Conservation (phyloP, 1,140 invertebrate species). For the Hyles vespertilio region DNA sequence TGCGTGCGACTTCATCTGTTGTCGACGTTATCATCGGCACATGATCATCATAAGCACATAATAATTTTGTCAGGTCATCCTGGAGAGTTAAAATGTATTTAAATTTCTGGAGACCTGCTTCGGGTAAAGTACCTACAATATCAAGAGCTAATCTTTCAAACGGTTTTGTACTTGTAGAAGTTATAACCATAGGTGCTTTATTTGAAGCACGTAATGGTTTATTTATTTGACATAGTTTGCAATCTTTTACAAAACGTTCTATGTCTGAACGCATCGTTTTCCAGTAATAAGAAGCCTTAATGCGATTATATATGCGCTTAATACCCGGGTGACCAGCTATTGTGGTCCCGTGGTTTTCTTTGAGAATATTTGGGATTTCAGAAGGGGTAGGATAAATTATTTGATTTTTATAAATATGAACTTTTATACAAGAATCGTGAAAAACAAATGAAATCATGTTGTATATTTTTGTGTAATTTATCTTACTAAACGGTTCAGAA, state of each 20-base stretch:
- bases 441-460: conserved; percentile 21
- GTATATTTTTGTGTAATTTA: conserved; percentile 17
- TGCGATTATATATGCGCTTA: conserved; percentile 1
- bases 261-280: too few species aligned
- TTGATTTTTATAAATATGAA: conserved; percentile 3
- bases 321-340: not conserved
- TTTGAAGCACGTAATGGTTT: conserved; percentile 3
- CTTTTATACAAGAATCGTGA: conserved; percentile 15
- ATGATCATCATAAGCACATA: conserved; percentile 33
- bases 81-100: conserved; percentile 45
- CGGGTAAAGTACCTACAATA: conserved; percentile 38
- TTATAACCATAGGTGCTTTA: conserved; percentile 44
- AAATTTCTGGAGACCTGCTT: conserved; percentile 22
- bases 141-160: conserved; percentile 21
- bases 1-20: conserved; percentile 30
- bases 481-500: conserved; percentile 14
- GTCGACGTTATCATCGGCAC: conserved; percentile 32
- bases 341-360: conserved; percentile 1
- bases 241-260: too few species aligned
- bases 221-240: too few species aligned
- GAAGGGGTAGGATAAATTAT: conserved; percentile 1
- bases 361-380: conserved; percentile 7
- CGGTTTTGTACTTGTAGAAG: conserved; percentile 31
- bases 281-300: too few species aligned
- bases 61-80: conserved; percentile 46